Conservation (phyloP, 2,797 vertebrate genomes). For the Sitta carolinensis region DNA sequence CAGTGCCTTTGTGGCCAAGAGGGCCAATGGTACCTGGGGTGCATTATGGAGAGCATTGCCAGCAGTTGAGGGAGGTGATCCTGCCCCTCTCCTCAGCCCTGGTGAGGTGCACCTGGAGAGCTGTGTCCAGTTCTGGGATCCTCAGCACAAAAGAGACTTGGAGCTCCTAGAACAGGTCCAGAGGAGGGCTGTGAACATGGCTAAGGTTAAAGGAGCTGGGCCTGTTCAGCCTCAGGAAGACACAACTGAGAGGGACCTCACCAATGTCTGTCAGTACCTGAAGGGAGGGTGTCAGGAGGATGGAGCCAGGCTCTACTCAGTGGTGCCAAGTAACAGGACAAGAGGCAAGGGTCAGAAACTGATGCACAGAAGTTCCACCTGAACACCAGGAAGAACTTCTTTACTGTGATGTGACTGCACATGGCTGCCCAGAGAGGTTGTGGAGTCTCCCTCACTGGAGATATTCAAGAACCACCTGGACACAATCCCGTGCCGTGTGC, state of each 20-base stretch:
- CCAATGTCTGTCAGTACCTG: background rate
- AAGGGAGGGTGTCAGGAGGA: background rate
- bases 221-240: rapidly evolving
- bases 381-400: background rate
- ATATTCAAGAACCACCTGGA: rapidly evolving
- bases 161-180: background rate
- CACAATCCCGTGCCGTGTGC: background rate
- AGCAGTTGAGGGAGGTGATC: rapidly evolving
- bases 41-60: rapidly evolving
- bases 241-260: rapidly evolving
- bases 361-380: background rate
- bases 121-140: background rate
- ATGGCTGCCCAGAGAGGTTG: too few species aligned
- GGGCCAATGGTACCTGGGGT: background rate
- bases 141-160: background rate
- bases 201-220: background rate
- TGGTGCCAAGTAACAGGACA: rapidly evolving
- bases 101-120: background rate
- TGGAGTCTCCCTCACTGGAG: background rate
- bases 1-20: background rate
- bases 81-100: background rate
- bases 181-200: too few species aligned
- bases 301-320: background rate
- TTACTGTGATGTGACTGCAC: rapidly evolving
- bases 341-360: background rate